Conservation (phyloP, 2,797 vertebrate genomes). For the Karalla daura region DNA sequence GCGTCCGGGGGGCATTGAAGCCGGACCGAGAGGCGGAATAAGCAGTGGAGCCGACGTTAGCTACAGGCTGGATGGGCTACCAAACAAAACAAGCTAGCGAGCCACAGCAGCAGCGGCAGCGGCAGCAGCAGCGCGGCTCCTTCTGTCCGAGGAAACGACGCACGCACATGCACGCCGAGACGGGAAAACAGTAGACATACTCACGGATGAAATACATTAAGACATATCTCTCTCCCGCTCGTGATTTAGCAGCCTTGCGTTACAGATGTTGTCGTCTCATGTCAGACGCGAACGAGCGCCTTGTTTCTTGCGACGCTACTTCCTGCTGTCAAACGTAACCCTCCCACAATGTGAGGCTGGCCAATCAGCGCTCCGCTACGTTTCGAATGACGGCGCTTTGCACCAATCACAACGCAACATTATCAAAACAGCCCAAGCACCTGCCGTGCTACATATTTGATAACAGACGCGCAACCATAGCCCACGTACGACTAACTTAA, state of each 20-base stretch:
- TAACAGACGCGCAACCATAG: no score
- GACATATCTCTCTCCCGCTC: constrained; percentile 53
- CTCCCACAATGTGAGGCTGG: background rate
- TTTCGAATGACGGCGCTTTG: background rate
- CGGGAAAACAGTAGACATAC: constrained; percentile 26
- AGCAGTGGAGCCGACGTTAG: accelerated
- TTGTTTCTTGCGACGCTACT: constrained; percentile 25
- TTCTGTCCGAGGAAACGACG: no score
- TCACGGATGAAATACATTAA: constrained; percentile 81
- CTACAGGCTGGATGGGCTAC: background rate
- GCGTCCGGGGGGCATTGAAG: no score
- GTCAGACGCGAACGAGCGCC: constrained; percentile 7
- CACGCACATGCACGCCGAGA: accelerated
- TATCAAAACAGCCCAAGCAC: no score
- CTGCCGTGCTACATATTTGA: no score
- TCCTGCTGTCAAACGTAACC: constrained; percentile 57
- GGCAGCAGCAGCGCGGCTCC: no score
- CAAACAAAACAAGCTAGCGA: constrained; percentile 37
- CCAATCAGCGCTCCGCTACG: constrained; percentile 54
- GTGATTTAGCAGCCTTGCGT: background rate
- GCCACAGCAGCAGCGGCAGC: constrained; percentile 24
- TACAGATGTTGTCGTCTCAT: constrained; percentile 10
- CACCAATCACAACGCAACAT: constrained; percentile 56
- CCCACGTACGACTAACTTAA: no score
- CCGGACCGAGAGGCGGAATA: no score